Evolutionary conservation across 2,888 invertebrate species (phyloP), one percentile per base, ranked within the genome.

Genomic region (Rhamnusium bicolor): DNA sequence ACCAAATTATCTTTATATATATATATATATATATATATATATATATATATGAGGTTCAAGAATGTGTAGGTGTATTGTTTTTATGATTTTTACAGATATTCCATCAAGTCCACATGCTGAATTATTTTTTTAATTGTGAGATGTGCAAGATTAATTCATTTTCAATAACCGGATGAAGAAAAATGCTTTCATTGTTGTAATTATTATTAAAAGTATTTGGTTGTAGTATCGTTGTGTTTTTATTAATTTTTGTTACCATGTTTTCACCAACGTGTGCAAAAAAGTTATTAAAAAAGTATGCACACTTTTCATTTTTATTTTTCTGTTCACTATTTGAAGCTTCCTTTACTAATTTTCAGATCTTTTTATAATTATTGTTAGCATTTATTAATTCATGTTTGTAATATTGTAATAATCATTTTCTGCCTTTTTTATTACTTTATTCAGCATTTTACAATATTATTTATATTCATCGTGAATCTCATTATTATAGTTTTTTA

Each of bases 71-170:
- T 40, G 62, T 40, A 62, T 47, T 12, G 19, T 1, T 51, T 63
- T 49, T 1, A 63, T 63, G 14, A 27, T 51, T 63, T 63, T 24
- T 1, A 63, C 16, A 40, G 24, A 24, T 27, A 63, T 27, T 12
- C 47, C 49, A 16, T 63, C 63, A n/a, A 51, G 21, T 27, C 63
- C 49, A 19, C 19, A 7, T 46, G 62, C 16, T 12, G 40, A 62
- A 12, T 62, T 46, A 18, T 62, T 62, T 47, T n/a, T 62, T 62
- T 12, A 32, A 32, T 32, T 32, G 29, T 8, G 29, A 46, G n/a
- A 10, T 46, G 10, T 46, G 8, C 46, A 46, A 5, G 2, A 46
- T 46, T 46, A n/a, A 46, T 46, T 46, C 10, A 46, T 46, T 46
- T 46, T 46, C 46, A 24, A 6, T 24, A 6, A 24, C 24, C n/a